phyloP scores from a whole-genome alignment of 2,888 invertebrate genomes.

The Micoletzkya japonica region DNA sequence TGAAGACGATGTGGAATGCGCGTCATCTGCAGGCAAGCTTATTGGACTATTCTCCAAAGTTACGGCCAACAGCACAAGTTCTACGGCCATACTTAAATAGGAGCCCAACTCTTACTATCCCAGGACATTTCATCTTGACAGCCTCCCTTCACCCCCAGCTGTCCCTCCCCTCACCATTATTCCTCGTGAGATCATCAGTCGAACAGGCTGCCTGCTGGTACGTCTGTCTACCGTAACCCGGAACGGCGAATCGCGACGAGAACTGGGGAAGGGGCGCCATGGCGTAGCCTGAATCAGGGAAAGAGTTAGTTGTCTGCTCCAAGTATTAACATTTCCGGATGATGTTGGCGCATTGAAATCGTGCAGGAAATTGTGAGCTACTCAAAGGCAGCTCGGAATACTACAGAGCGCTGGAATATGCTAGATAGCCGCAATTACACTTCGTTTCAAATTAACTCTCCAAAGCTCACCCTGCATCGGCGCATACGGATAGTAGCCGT shows the following conservation, averaged over 20 bases:
- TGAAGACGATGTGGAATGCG: not conserved
- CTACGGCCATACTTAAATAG: too few species aligned
- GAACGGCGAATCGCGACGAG: constrained; percentile 27
- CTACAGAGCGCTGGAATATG: not conserved
- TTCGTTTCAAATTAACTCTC: too few species aligned
- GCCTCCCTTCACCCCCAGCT: too few species aligned
- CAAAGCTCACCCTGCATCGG: constrained; percentile 11
- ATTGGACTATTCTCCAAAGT: too few species aligned
- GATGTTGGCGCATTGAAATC: too few species aligned
- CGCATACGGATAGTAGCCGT: constrained; percentile 17
- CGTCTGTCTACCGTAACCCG: not conserved
- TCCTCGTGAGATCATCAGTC: constrained; percentile 22
- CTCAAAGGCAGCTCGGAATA: too few species aligned
- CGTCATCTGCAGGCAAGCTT: not conserved
- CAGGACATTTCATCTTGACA: too few species aligned
- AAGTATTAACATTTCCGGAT: not conserved
- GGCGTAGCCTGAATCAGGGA: not conserved
- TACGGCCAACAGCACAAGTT: too few species aligned
- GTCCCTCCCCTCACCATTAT: not conserved
- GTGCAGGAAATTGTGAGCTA: too few species aligned
- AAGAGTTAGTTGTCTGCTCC: not conserved
- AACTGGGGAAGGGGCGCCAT: constrained; percentile 28
- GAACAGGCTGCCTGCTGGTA: constrained; percentile 28
- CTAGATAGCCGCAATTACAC: too few species aligned
- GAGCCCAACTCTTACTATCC: too few species aligned